Evolutionary conservation across 1,140 invertebrate species (phyloP), one percentile per base, ranked within the genome.

Genomic region (Stenopsyche tienmushanensis): DNA sequence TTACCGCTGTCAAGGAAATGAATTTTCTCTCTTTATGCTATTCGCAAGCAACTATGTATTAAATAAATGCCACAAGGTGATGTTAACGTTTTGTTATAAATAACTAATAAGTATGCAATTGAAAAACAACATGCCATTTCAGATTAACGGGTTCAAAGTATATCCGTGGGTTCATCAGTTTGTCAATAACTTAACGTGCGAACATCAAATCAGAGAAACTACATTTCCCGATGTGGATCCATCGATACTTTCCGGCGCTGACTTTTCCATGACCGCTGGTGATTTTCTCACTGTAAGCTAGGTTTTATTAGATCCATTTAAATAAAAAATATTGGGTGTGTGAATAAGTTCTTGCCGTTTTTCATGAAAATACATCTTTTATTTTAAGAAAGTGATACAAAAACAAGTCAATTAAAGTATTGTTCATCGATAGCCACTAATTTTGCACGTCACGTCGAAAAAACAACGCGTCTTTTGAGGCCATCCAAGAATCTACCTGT

Each of bases 11-110:
- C 92, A 98, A 81, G 97, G 96, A 66, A 99, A 99, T 76, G 97
- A 99, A 81, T 98, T 96, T 78, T 96, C 93, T 39, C 84, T 98
- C 1, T 98, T 96, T 74, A 99, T 99, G 97, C 80, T 99, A 1
- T 92, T 99, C 72, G 91, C 94, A 0, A 97, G 96, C 20, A 95
- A 97, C 79, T 98, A 96, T 80, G 88, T 98, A 49, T 81, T 98
- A 13, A 98, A 98, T 79, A 89, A 90, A 84, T 96, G 81, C 72
- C 76, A 77, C 18, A 78, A 82, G 66, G 81, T 83, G 15, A 8
- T 1, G 13, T 7, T 34, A 7, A 13, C 29, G 13, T n/a, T n/a
- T n/a, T n/a, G n/a, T n/a, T n/a, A n/a, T n/a, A 39, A 39, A 39
- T 39, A 39, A 39, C 34, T 39, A 39, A 8, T 39, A n/a, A 39